Evolutionary conservation across 2,113 vertebrate genomes (phyloP).

Genomic region (Ondatra zibethicus): DNA sequence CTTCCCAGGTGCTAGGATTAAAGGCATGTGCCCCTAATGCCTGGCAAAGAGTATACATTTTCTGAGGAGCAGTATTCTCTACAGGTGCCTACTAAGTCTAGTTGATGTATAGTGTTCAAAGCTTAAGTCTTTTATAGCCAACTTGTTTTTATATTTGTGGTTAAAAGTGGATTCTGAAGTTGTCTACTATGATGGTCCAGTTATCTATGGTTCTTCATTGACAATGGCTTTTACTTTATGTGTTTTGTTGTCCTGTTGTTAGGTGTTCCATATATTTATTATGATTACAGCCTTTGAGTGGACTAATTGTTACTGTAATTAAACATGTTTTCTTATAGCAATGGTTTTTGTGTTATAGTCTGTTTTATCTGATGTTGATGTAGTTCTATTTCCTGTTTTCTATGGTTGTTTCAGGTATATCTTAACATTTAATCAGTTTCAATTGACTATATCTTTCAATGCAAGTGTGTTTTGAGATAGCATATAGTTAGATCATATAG

Average conservation of each 20-base stretch:
- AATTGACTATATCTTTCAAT: not conserved
- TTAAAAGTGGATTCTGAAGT: not conserved
- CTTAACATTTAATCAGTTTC: not conserved
- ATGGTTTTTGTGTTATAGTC: not conserved
- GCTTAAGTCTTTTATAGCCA: not conserved
- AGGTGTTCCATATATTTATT: not conserved
- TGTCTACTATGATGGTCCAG: not conserved
- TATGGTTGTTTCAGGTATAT: not conserved
- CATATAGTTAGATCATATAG: not conserved
- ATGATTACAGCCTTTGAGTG: not conserved
- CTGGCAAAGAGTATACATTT: not conserved
- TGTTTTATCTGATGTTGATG: not conserved
- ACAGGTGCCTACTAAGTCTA: not conserved
- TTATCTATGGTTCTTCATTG: not conserved
- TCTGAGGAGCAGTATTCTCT: not conserved
- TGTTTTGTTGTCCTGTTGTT: constrained; percentile 6
- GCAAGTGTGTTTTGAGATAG: not conserved
- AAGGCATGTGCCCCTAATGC: too few species aligned
- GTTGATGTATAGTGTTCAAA: not conserved
- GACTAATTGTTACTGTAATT: not conserved
- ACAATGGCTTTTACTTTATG: not conserved
- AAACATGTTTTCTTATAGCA: not conserved
- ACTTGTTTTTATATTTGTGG: not conserved
- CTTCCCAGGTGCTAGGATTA: too few species aligned
- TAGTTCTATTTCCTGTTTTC: not conserved